phyloP scores from a whole-genome alignment of 2,888 invertebrate species.

The Iphiclides podalirius region DNA sequence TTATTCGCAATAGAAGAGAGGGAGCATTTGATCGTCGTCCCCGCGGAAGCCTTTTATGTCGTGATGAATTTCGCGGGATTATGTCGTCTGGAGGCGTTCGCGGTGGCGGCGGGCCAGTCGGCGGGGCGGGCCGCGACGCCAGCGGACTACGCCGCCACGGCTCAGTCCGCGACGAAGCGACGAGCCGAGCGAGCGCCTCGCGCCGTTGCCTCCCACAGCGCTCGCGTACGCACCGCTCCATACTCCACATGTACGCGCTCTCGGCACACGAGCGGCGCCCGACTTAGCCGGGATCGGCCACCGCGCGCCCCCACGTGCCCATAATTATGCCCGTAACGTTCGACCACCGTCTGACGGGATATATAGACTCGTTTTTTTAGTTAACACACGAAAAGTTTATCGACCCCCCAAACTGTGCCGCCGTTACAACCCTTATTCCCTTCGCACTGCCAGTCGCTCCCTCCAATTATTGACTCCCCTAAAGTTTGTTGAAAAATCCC shows the following conservation, averaged over 20 bases:
- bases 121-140: constrained; percentile 48
- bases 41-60: constrained; percentile 47
- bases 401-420: constrained; percentile 58
- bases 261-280: constrained; percentile 23
- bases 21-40: constrained; percentile 31
- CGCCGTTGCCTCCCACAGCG: constrained; percentile 44
- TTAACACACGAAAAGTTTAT: constrained; percentile 63
- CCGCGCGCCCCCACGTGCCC: constrained; percentile 8
- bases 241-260: constrained; percentile 60
- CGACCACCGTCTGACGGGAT: not conserved
- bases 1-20: constrained; percentile 22
- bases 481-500: constrained; percentile 66
- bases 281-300: constrained; percentile 20
- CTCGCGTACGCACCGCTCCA: constrained; percentile 32
- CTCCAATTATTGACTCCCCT: constrained; percentile 78
- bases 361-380: too few relatives aligned
- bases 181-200: constrained; percentile 69
- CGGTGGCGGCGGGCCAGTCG: constrained; percentile 36
- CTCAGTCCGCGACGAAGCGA: constrained; percentile 70
- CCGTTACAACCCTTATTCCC: constrained; percentile 75
- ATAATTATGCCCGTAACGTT: not conserved
- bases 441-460: constrained; percentile 68
- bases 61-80: constrained; percentile 54
- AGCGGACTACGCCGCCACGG: constrained; percentile 58
- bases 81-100: constrained; percentile 43